Percentiles rank a stretch among this genome's conserved stretches.
Evolutionary conservation across 2,888 invertebrate species (phyloP).

Genomic region (Coecobrya sp.): DNA sequence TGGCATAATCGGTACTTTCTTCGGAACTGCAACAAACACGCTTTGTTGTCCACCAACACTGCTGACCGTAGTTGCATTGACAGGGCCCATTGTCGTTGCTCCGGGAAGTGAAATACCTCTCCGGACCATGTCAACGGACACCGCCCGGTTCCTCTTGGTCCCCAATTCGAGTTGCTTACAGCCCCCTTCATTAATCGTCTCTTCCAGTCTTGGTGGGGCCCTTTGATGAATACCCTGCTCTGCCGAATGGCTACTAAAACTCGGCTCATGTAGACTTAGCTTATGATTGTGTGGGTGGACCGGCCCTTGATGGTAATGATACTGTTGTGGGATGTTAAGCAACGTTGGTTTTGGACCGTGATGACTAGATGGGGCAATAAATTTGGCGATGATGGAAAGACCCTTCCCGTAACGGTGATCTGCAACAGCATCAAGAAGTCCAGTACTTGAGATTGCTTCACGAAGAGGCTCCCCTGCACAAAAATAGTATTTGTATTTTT

Average conservation of each 20-base stretch:
- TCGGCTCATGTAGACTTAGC: slow-evolving; percentile 63
- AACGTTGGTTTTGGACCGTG: slow-evolving; percentile 52
- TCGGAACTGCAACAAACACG: slow-evolving; percentile 63
- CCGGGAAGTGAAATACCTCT: slow-evolving; percentile 74
- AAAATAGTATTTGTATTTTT: slow-evolving; percentile 27
- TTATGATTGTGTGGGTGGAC: slow-evolving; percentile 70
- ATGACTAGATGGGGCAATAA: slow-evolving; percentile 47
- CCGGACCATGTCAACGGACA: slow-evolving; percentile 72
- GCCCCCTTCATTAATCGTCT: slow-evolving; percentile 63
- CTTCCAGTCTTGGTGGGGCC: slow-evolving; percentile 63
- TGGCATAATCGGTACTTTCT: slow-evolving; percentile 68
- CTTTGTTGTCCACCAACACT: slow-evolving; percentile 62
- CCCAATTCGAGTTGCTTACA: slow-evolving; percentile 40
- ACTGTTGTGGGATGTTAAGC: slow-evolving; percentile 75
- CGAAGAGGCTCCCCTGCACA: slow-evolving; percentile 69
- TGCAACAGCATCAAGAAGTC: slow-evolving; percentile 76
- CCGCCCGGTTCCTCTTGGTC: slow-evolving; percentile 70
- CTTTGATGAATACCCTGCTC: slow-evolving; percentile 62
- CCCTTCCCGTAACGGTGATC: slow-evolving; percentile 71
- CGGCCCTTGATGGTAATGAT: slow-evolving; percentile 68
- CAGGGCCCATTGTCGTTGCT: slow-evolving; percentile 49
- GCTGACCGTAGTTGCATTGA: slow-evolving; percentile 48
- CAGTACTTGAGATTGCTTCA: slow-evolving; percentile 70
- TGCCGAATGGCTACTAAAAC: slow-evolving; percentile 62
- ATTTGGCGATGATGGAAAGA: slow-evolving; percentile 62